Percentiles rank a stretch among this genome's conserved stretches.
phyloP scores from a whole-genome alignment of 2,797 vertebrate species.

The Manis javanica region DNA sequence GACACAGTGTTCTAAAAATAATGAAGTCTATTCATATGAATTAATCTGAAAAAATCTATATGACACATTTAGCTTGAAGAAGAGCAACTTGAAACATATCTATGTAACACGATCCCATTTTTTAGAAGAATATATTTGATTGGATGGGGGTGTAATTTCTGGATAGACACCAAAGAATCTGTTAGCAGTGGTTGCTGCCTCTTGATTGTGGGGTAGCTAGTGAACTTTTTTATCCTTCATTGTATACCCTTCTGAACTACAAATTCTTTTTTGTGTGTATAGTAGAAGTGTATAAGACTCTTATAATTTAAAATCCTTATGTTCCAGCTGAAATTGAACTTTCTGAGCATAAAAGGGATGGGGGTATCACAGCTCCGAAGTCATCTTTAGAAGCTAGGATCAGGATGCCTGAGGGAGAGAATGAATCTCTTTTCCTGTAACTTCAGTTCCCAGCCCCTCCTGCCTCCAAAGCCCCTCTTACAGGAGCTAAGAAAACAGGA shows the following conservation, averaged over 20 bases:
- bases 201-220: neutral
- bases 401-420: neutral
- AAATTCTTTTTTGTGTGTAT: neutral
- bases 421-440: neutral
- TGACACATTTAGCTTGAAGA: neutral
- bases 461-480: no score
- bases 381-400: neutral
- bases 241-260: neutral
- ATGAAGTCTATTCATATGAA: neutral
- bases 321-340: neutral
- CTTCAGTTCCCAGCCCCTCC: neutral
- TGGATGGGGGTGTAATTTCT: neutral
- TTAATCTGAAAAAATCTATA: neutral
- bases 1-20: neutral
- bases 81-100: neutral
- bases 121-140: neutral
- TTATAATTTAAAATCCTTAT: neutral
- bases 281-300: neutral
- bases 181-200: neutral
- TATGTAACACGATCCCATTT: neutral
- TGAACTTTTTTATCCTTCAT: neutral
- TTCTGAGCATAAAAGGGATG: neutral
- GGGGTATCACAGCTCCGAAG: neutral
- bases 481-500: neutral
- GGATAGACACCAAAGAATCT: neutral